These are phyloP conservation scores for Poecile montanus DNA, from an alignment of 2,797 vertebrate genomes.

Conservation along the genomic window DNA sequence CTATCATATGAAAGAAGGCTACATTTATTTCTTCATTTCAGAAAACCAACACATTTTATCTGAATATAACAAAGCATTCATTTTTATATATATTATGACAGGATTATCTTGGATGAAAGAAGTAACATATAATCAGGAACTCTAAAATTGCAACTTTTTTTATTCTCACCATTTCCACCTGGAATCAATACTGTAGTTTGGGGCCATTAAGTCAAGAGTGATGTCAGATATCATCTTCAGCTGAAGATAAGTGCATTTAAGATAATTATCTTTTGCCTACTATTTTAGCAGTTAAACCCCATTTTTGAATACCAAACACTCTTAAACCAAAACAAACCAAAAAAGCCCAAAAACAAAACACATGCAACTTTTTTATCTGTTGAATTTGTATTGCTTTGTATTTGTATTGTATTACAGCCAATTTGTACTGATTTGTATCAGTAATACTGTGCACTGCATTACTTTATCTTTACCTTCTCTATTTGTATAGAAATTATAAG, in stretches of 20 bases:
- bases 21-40: background rate
- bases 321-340: background rate
- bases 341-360: accelerated
- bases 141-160: background rate
- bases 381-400: background rate
- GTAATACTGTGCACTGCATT: background rate
- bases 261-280: background rate
- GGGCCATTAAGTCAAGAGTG: conserved; percentile 28
- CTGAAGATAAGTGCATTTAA: conserved; percentile 24
- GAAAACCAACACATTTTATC: background rate
- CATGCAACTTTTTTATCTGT: background rate
- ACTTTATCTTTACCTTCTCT: background rate
- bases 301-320: background rate
- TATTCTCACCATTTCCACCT: conserved; percentile 39
- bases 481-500: background rate
- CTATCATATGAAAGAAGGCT: background rate
- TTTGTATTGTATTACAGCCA: background rate
- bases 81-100: background rate
- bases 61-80: background rate
- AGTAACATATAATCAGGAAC: background rate
- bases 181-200: conserved; percentile 10
- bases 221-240: conserved; percentile 50
- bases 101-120: background rate
- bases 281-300: background rate
- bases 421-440: background rate